Conservation (phyloP, 2,888 invertebrate species). For the Leuctra nigra region DNA sequence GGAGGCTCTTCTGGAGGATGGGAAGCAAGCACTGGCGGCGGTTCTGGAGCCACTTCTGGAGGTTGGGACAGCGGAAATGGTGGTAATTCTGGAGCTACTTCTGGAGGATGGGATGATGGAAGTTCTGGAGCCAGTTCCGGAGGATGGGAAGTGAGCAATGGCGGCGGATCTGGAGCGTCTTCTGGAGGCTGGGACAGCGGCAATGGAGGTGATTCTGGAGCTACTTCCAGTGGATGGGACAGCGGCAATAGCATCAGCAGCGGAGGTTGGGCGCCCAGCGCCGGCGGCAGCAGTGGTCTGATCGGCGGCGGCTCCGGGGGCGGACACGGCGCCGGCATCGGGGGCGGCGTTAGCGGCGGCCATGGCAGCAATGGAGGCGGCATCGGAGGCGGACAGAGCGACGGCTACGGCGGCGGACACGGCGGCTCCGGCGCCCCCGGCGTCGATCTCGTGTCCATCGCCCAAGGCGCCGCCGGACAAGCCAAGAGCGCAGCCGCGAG, state of each 20-base stretch:
- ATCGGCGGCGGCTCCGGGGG: background rate
- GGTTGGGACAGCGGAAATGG: no score
- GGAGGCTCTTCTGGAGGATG: no score
- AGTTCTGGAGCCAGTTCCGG: no score
- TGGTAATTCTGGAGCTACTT: no score
- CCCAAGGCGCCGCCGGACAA: slow-evolving; percentile 51
- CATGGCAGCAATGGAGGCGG: slow-evolving; percentile 33
- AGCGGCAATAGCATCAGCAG: background rate
- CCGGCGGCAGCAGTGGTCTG: background rate
- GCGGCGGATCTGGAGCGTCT: no score
- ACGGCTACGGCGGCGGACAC: slow-evolving; percentile 38
- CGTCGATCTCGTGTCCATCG: slow-evolving; percentile 56
- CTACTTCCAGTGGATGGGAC: background rate
- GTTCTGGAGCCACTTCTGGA: no score
- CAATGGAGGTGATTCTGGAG: background rate
- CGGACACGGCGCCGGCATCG: background rate
- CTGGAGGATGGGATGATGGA: no score
- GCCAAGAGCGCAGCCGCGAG: slow-evolving; percentile 3
- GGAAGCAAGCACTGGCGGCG: no score
- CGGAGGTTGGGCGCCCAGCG: background rate
- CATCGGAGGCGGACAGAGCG: no score
- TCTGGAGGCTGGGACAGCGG: background rate
- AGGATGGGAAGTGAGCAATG: no score
- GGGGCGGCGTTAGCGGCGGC: slow-evolving; percentile 13
- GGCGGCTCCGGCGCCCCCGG: slow-evolving; percentile 43